These are phyloP conservation scores for Norana najaformis DNA, from an alignment of 2,888 invertebrate species.

Conservation along the genomic window DNA sequence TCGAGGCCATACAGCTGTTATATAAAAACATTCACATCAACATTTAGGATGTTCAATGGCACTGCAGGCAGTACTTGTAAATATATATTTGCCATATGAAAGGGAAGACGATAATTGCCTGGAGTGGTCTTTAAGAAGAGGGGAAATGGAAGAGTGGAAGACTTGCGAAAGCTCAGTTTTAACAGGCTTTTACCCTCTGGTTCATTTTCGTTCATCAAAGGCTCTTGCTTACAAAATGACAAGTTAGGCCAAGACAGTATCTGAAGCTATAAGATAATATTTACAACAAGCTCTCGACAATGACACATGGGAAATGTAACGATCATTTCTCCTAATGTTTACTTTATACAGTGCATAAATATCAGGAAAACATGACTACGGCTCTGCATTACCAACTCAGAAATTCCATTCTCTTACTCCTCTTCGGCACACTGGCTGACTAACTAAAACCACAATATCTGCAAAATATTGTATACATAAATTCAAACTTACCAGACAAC, in stretches of 20 bases:
- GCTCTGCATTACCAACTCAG: neutral
- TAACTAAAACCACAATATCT: slow-evolving; percentile 13
- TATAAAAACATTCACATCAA: too few relatives aligned
- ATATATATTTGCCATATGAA: neutral
- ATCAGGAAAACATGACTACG: slow-evolving; percentile 13
- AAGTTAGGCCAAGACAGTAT: neutral
- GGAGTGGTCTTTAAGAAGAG: neutral
- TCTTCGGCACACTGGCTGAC: neutral
- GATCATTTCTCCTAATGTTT: neutral
- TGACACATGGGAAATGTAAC: neutral
- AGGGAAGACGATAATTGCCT: neutral
- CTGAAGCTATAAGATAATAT: slow-evolving; percentile 24
- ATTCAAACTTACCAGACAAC: slow-evolving; percentile 2
- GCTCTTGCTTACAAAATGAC: slow-evolving; percentile 16
- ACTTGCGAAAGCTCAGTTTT: neutral
- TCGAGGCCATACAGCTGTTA: too few relatives aligned
- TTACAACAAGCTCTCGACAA: slow-evolving; percentile 20
- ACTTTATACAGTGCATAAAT: slow-evolving; percentile 13
- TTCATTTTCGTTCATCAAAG: neutral
- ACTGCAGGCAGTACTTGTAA: neutral
- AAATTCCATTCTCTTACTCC: neutral
- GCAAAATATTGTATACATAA: neutral
- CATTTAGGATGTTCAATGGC: too few relatives aligned
- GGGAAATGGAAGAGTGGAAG: neutral
- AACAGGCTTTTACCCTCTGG: neutral